Evolutionary conservation across 2,797 vertebrate genomes (phyloP), one percentile per base, ranked within the genome.

Genomic region (Channa striata): DNA sequence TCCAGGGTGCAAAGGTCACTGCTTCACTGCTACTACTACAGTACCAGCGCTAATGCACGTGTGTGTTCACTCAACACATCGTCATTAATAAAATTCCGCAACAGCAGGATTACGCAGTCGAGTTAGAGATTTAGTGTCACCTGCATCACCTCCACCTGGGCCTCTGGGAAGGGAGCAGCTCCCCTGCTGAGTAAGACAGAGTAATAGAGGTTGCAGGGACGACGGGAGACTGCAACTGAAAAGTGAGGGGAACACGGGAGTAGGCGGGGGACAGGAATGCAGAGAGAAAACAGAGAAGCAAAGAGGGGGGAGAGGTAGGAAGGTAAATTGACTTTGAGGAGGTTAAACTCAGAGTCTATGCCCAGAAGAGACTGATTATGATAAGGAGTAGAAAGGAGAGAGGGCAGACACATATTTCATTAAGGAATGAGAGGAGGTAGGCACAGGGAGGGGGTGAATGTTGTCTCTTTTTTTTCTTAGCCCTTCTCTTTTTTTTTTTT

Each of bases 261-360:
- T 54, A 36, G 16, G 30, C 23, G 44, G 23, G 88, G 77, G 75
- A 83, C 72, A 80, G 39, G 46, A 75, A 73, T n/a, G 51, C 42
- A 73, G 62, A 71, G 46, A 64, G 68, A 78, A 70, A 83, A 69
- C 50, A 73, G 47, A 47, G 47, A 72, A 59, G 44, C 20, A 51
- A 71, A 47, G 61, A 78, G 37, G 42, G 78, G 77, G 80, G 60
- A 56, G 64, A 68, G 58, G 65, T 51, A 72, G 47, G 57, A 59
- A 76, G 80, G 62, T 85, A 90, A 87, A 90, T 89, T 92, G 88
- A 91, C 91, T 91, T 91, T 92, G 88, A 87, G 82, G 84, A 91
- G 90, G 89, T 91, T 90, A 92, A 91, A 85, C 80, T 89, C 61
- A 51, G 47, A 88, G 88, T 86, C 78, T 82, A 81, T 89, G 75